Base-by-base conservation (phyloP, 1,140 invertebrate species). In the Coelopa frigida region DNA sequence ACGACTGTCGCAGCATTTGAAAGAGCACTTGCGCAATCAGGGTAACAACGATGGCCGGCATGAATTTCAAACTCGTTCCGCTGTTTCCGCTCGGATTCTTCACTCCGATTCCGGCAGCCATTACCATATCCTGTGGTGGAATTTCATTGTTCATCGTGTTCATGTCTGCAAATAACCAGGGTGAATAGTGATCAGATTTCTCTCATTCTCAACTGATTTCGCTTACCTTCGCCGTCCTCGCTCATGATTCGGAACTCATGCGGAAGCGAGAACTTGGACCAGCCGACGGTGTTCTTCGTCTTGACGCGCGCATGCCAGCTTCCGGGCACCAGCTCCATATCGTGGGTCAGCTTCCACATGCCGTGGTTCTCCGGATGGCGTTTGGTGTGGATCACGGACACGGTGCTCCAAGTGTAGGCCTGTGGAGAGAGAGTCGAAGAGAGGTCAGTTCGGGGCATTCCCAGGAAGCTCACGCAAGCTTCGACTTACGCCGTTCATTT, bases 301-400 rank as follows among this genome's bases (percentile, higher is more conserved):
- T 56, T 60, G 12, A 68, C 61, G 12, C 51, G 58, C 3, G 54
- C 62, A 44, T 68, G 56, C 65, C 65, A 68, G 35, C 50, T 27
- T n/a, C 66, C 66, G 0, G 53, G 52, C 8, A 53, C 43, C 42
- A 68, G 40, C 36, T 68, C 61, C 49, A 68, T 59, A 41, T 68
- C 53, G 37, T 68, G 66, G 20, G 56, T 63, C 12, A 68, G 55
- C 55, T 68, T 67, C 64, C 64, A 68, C 43, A 64, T 58, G 50
- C 51, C 55, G 4, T 47, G 55, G 10, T 56, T 35, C 37, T 61
- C 54, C 15, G 53, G 50, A 23, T 68, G 64, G 17, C 56, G 64
- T 15, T 61, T 52, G n/a, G 64, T 64, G 14, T 62, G 52, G 18
- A 68, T 47, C 22, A 68, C 51, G 0, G 56, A 52, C 0, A 66